Evolutionary conservation across 2,113 vertebrate species (phyloP), one percentile per base, ranked within the genome.

Genomic region (Sardina pilchardus): DNA sequence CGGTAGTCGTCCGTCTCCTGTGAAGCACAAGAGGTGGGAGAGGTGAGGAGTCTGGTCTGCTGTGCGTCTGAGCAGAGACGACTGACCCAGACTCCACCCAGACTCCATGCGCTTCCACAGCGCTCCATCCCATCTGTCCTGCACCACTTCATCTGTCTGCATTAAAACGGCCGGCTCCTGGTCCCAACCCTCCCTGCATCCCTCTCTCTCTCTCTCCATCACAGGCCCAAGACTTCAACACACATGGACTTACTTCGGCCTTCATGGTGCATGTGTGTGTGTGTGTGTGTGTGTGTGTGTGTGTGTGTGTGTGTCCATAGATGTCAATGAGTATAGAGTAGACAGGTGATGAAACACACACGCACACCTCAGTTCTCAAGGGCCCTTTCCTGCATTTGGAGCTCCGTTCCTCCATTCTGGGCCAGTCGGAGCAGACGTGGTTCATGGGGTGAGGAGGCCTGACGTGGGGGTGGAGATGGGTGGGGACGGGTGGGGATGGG

Each of bases 1-100:
- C 98, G 95, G 91, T 98, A 99, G 87, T 99, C 97, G 89, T 99
- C 98, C 0, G 98, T 99, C 91, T 99, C 98, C 98, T 99, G 90
- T 84, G 90, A 88, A 90, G 91, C 43, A 86, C 71, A 78, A 34
- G n/a, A n/a, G n/a, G 63, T 4, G n/a, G 26, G 30, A 78, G 30
- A 34, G 30, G 16, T 36, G 17, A 80, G 39, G 88, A 81, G 88
- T 83, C 39, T 6, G 9, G 26, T 30, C n/a, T 71, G 7, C 63
- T 30, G 6, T 17, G 30, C 71, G 9, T 1, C 3, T 75, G 67
- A 75, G 14, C n/a, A 75, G 67, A 34, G 14, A 75, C 16, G 67
- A 16, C 67, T 30, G 30, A 5, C 30, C 71, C 16, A 36, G 10
- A 36, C 39, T 34, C 71, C 71, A 5, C 30, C 71, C 16, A 36